These are phyloP conservation scores for Eupithecia vulgata DNA, from an alignment of 2,888 invertebrate genomes.

Conservation along the genomic window DNA sequence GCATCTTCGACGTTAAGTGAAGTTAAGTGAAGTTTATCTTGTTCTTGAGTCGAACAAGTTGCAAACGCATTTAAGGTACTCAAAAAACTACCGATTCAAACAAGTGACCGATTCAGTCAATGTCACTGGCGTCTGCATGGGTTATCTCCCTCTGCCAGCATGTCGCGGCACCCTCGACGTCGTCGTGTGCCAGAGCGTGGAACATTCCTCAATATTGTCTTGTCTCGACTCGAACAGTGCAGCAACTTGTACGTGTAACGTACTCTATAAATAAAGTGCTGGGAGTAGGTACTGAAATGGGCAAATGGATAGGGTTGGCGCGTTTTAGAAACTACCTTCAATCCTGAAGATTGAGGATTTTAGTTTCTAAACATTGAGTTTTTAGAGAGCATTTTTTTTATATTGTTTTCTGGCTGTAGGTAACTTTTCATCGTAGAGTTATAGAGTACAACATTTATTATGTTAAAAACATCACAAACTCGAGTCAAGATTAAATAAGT, in stretches of 20 bases:
- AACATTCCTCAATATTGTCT: constrained; percentile 34
- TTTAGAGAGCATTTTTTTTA: background rate
- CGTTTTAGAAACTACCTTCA: background rate
- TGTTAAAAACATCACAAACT: too few relatives aligned
- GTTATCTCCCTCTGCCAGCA: background rate
- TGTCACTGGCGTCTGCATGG: background rate
- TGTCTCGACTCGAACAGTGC: constrained; percentile 35
- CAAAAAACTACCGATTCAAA: background rate
- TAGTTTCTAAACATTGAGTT: background rate
- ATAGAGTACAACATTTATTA: too few relatives aligned
- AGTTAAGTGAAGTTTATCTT: background rate
- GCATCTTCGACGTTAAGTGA: background rate
- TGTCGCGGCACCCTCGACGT: background rate
- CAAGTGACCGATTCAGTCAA: background rate
- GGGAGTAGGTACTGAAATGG: constrained; percentile 23
- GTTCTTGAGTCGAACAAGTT: background rate
- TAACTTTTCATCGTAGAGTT: too few relatives aligned
- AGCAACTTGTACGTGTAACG: constrained; percentile 36
- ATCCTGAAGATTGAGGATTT: background rate
- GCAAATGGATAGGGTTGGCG: constrained; percentile 32
- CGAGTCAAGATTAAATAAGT: too few relatives aligned
- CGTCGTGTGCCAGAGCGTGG: constrained; percentile 6
- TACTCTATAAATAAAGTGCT: constrained; percentile 40
- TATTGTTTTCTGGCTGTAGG: too few relatives aligned
- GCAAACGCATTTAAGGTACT: background rate